These are phyloP conservation scores for Scaeva pyrastri DNA, from an alignment of 2,888 invertebrate species.

Conservation along the genomic window DNA sequence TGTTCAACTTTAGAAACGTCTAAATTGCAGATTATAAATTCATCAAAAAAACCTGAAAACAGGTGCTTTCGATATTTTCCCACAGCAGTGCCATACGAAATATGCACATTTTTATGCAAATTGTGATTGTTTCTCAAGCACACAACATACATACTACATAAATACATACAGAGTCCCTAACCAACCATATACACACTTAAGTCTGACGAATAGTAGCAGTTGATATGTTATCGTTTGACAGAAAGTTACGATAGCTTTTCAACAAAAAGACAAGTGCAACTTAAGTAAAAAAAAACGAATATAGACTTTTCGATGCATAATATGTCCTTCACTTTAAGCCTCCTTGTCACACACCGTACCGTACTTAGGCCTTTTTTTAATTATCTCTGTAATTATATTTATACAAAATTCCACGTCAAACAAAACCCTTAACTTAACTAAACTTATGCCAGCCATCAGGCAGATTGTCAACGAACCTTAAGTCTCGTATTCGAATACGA, in stretches of 20 bases:
- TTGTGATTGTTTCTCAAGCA: neutral
- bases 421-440: neutral
- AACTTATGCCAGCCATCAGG: neutral
- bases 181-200: too few relatives aligned
- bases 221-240: conserved; percentile 39
- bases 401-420: neutral
- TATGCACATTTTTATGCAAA: neutral
- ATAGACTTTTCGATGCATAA: neutral
- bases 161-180: too few relatives aligned
- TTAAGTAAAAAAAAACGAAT: too few relatives aligned
- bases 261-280: too few relatives aligned
- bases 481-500: too few relatives aligned
- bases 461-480: conserved; percentile 19
- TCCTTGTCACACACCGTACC: neutral
- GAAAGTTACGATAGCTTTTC: neutral
- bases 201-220: too few relatives aligned
- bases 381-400: conserved; percentile 17
- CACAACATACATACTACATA: too few relatives aligned
- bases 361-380: too few relatives aligned
- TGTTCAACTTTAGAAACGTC: too few relatives aligned
- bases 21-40: too few relatives aligned
- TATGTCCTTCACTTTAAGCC: neutral
- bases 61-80: neutral
- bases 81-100: neutral
- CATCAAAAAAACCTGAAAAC: too few relatives aligned